Evolutionary conservation across 2,797 vertebrate species (phyloP), one percentile per base, ranked within the genome.

Genomic region (Petrocephalus sullivani): DNA sequence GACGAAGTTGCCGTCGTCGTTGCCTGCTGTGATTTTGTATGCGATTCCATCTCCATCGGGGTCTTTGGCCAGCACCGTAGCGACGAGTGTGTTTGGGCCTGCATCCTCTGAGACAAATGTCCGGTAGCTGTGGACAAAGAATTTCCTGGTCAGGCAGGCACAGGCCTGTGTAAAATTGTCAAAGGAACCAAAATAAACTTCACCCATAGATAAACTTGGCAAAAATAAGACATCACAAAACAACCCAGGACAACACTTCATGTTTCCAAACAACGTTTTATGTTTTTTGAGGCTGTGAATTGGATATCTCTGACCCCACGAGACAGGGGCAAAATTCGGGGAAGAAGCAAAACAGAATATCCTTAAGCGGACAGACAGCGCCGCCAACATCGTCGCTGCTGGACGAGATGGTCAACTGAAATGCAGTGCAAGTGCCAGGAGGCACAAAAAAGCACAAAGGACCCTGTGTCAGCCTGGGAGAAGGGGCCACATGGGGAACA

Each of bases 41-140:
- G 94, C 95, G 90, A 98, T 97, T 2, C 94, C 95, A 21, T 98
- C 97, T 6, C 97, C 97, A 88, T 98, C 97, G 0, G 97, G 96
- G 89, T 98, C 97, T 89, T 97, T 96, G 0, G 97, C 97, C 90
- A 96, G 94, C 67, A 98, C 96, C 0, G 97, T 96, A 83, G 96
- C 97, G 49, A 98, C 95, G 81, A 98, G 90, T 0, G 97, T 97
- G 93, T 97, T 97, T 61, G 97, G 97, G 1, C 97, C 96, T 0
- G 97, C 97, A 12, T 98, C 97, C 93, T 98, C 97, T 0, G 97
- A 97, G 90, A 98, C 96, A 85, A 98, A 98, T 0, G 97, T 97
- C 85, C 96, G 94, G 91, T 98, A 98, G 90, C 97, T 98, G 93
- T 91, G 33, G 84, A 87, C 46, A 14, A 7, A 89, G 81, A 51